Evolutionary conservation across 2,888 invertebrate genomes (phyloP), one percentile per base, ranked within the genome.

Genomic region (Adineta ricciae): DNA sequence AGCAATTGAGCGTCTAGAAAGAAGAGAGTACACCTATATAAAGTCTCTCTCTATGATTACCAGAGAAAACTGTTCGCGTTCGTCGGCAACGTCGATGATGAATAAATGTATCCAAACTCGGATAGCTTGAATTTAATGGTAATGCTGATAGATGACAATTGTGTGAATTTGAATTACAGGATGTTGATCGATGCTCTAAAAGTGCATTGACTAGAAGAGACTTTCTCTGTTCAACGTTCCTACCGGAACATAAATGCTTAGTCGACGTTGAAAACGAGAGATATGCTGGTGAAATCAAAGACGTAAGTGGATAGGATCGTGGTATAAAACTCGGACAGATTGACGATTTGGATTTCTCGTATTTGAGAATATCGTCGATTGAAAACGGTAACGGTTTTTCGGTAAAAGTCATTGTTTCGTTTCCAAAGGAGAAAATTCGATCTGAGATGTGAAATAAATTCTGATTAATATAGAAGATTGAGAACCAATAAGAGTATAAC

Each of bases 1-100:
- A 90, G 89, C 82, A 91, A 87, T 86, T 89, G 89, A 82, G 82
- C 84, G 27, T 86, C 86, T 84, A n/a, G n/a, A n/a, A n/a, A n/a
- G n/a, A n/a, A n/a, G n/a, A n/a, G 21, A 83, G 50, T 0, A 50
- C 9, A 27, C n/a, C 27, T 27, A 3, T 4, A 27, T 4, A 50
- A 27, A 16, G 0, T 56, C 2, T 41, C 56, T 16, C 41, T 64
- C 9, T 50, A 5, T 56, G n/a, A 14, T 90, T 87, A 85, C 91
- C 91, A 72, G 90, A 88, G 88, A 91, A 88, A 83, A 90, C 88
- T 85, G 90, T 88, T 84, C 90, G 85, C 87, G 90, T 88, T 85
- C 91, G 86, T 5, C 89, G 87, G 86, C 89, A 89, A 86, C 89
- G 88, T 41, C 83, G 84, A 72, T 83, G 86, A 83, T 85, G 85